Evolutionary conservation across 2,797 vertebrate species (phyloP).

Genomic region (Perodicticus potto): DNA sequence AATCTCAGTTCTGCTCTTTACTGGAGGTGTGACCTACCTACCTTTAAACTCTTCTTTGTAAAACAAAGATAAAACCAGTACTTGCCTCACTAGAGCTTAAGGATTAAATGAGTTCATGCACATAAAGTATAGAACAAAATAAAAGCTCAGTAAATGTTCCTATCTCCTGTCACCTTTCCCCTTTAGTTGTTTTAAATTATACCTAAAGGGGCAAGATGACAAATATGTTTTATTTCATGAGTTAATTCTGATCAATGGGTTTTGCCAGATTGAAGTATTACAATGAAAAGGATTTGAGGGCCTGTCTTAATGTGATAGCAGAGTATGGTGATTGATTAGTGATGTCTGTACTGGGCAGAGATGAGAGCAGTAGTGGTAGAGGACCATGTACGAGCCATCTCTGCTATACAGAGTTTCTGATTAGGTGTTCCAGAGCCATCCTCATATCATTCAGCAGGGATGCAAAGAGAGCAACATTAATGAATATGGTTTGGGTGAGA

Average conservation of each 20-base stretch:
- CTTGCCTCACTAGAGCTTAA: not conserved
- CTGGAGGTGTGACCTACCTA: not conserved
- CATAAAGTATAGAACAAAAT: not conserved
- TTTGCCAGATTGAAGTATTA: not conserved
- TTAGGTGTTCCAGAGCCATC: not conserved
- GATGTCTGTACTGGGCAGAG: slow-evolving; percentile 26
- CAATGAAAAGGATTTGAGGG: not conserved
- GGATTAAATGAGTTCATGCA: not conserved
- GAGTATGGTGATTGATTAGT: not conserved
- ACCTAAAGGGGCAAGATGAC: not conserved
- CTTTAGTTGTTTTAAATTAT: not conserved
- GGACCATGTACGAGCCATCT: not conserved
- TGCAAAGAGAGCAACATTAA: not conserved
- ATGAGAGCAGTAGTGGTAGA: not conserved
- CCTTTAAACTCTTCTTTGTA: not conserved
- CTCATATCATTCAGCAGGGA: slow-evolving; percentile 2
- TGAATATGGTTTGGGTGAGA: not conserved
- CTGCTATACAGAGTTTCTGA: not conserved
- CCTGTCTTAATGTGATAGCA: not conserved
- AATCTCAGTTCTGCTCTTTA: not conserved
- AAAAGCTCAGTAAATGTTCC: not conserved
- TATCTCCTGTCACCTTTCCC: not conserved
- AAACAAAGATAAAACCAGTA: not conserved
- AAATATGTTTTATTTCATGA: not conserved
- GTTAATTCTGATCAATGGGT: not conserved